These are phyloP conservation scores for Stegana nigrithorax DNA, from an alignment of 2,888 invertebrate species.

Conservation along the genomic window DNA sequence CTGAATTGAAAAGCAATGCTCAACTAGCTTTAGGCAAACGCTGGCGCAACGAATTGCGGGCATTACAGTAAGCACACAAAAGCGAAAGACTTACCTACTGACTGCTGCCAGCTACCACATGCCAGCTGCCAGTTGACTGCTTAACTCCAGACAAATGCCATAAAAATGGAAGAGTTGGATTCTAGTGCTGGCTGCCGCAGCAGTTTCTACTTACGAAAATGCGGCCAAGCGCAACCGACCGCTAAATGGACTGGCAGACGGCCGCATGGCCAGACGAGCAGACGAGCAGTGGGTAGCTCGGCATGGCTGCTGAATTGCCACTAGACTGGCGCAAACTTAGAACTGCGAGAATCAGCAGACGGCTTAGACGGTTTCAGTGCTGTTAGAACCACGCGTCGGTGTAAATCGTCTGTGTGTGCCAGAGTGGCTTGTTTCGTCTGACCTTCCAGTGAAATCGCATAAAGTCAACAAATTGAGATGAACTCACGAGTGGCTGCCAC, in stretches of 20 bases:
- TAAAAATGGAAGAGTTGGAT: not conserved
- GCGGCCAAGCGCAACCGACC: conserved; percentile 15
- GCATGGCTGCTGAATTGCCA: too few species aligned
- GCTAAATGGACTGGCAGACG: conserved; percentile 3
- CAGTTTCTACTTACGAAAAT: too few species aligned
- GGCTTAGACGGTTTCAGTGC: conserved; percentile 5
- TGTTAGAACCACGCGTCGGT: conserved; percentile 12
- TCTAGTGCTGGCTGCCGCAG: not conserved
- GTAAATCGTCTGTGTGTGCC: conserved; percentile 19
- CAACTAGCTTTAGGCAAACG: conserved; percentile 20
- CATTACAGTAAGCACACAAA: conserved; percentile 29
- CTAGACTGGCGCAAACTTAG: too few species aligned
- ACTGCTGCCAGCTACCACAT: not conserved
- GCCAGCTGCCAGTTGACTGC: too few species aligned
- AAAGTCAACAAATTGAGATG: not conserved
- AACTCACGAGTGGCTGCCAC: conserved; percentile 18
- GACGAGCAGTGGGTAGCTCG: too few species aligned
- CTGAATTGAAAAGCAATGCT: conserved; percentile 43
- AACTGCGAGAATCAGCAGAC: not conserved
- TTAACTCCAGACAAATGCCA: too few species aligned
- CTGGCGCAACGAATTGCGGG: conserved; percentile 7
- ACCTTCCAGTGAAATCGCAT: not conserved
- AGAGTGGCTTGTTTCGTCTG: conserved; percentile 1
- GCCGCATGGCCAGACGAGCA: too few species aligned
- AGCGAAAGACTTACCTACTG: conserved; percentile 19